Evolutionary conservation across 1,140 invertebrate genomes (phyloP).

Genomic region (Catajapyx aquilonaris): DNA sequence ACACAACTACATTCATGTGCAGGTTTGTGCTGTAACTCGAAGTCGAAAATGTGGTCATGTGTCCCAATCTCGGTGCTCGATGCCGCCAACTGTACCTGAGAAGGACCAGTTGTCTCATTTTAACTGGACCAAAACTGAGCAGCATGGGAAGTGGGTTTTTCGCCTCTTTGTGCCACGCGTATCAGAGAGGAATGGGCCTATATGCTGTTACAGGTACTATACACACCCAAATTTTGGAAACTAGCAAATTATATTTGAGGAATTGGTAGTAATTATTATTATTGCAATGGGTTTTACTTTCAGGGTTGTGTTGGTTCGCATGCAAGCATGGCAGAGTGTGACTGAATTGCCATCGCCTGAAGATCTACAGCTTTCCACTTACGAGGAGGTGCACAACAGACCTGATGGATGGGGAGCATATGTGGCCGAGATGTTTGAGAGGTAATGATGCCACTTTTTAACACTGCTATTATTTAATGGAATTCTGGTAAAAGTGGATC

Average conservation of each 20-base stretch:
- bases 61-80: slow-evolving; percentile 33
- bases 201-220: slow-evolving; percentile 58
- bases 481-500: too few relatives aligned
- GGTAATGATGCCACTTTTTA: too few relatives aligned
- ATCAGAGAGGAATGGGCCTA: slow-evolving; percentile 61
- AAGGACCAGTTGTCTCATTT: slow-evolving; percentile 33
- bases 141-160: slow-evolving; percentile 41
- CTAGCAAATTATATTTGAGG: too few relatives aligned
- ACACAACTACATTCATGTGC: too few relatives aligned
- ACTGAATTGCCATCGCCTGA: slow-evolving; percentile 40
- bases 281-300: too few relatives aligned
- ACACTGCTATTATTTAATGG: too few relatives aligned
- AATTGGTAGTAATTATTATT: too few relatives aligned
- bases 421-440: slow-evolving; percentile 57
- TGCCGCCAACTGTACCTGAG: slow-evolving; percentile 44
- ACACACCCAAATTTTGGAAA: too few relatives aligned
- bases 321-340: slow-evolving; percentile 36
- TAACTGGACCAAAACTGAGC: slow-evolving; percentile 43
- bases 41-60: slow-evolving; percentile 40
- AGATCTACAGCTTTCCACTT: slow-evolving; percentile 40
- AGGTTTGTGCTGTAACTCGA: slow-evolving; percentile 40
- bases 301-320: slow-evolving; percentile 49
- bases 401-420: slow-evolving; percentile 38
- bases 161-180: slow-evolving; percentile 47
- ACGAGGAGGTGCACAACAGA: slow-evolving; percentile 44